Conservation (phyloP, 2,888 invertebrate genomes). For the Limnephilus rhombicus region DNA sequence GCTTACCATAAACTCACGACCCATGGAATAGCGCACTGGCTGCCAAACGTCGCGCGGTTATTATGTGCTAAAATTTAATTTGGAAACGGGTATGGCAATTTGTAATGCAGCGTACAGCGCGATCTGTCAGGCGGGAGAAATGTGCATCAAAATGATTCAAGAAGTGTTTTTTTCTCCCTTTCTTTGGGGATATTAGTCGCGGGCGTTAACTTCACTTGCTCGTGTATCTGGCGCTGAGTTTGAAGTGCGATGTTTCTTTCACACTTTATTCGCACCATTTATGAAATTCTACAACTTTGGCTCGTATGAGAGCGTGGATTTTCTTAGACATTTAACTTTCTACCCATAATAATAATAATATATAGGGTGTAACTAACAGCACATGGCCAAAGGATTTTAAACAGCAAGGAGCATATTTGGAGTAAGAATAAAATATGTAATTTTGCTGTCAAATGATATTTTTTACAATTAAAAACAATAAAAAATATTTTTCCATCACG, state of each 20-base stretch:
- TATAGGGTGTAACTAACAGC: too few relatives aligned
- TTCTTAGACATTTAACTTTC: background rate
- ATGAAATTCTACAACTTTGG: background rate
- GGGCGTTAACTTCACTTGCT: background rate
- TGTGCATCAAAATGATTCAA: constrained; percentile 19
- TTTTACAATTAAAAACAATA: too few relatives aligned
- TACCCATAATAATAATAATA: background rate
- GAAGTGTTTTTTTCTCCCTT: constrained; percentile 31
- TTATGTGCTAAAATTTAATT: constrained; percentile 66
- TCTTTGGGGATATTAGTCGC: constrained; percentile 24
- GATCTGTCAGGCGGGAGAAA: constrained; percentile 40
- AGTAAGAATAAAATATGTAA: too few relatives aligned
- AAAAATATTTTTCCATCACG: too few relatives aligned
- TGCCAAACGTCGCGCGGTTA: constrained; percentile 56
- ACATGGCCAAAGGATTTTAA: too few relatives aligned
- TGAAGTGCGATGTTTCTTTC: background rate
- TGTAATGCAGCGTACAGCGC: constrained; percentile 39
- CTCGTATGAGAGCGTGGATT: background rate
- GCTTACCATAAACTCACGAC: constrained; percentile 9
- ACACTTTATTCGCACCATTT: background rate
- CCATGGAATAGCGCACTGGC: constrained; percentile 54
- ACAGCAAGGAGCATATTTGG: too few relatives aligned
- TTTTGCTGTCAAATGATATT: too few relatives aligned
- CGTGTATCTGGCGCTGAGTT: background rate
- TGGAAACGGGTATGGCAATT: constrained; percentile 52